Conservation (phyloP, 2,113 vertebrate species). For the Anolis carolinensis region DNA sequence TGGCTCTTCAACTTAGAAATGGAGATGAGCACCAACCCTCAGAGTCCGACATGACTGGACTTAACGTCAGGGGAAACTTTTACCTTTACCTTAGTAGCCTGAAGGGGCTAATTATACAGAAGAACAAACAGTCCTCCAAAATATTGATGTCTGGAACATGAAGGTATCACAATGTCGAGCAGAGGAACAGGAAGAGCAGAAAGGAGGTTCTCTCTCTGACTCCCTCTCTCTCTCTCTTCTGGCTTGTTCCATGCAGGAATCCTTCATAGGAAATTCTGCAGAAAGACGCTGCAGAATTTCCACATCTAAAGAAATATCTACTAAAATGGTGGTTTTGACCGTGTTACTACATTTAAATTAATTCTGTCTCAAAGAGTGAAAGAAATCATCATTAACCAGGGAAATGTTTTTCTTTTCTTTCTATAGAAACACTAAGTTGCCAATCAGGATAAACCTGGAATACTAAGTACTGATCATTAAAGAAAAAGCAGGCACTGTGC, state of each 20-base stretch:
- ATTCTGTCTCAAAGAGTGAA: background rate
- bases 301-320: background rate
- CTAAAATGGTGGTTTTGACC: background rate
- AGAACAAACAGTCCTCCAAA: background rate
- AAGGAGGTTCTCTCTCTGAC: background rate
- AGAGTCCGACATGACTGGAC: no score
- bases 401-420: background rate
- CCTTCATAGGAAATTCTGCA: background rate
- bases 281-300: background rate
- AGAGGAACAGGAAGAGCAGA: background rate
- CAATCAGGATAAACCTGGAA: background rate
- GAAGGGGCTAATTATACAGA: background rate
- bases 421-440: background rate
- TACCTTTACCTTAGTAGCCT: no score
- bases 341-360: no score
- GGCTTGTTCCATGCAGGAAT: background rate
- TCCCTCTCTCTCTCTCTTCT: background rate
- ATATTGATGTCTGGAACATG: background rate
- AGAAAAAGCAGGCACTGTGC: background rate
- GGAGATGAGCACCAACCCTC: no score
- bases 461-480: background rate
- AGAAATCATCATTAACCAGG: background rate
- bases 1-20: no score
- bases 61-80: no score
- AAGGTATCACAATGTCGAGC: background rate